Evolutionary conservation across 2,797 vertebrate genomes (phyloP), one percentile per base, ranked within the genome.

Genomic region (Mus spretus): DNA sequence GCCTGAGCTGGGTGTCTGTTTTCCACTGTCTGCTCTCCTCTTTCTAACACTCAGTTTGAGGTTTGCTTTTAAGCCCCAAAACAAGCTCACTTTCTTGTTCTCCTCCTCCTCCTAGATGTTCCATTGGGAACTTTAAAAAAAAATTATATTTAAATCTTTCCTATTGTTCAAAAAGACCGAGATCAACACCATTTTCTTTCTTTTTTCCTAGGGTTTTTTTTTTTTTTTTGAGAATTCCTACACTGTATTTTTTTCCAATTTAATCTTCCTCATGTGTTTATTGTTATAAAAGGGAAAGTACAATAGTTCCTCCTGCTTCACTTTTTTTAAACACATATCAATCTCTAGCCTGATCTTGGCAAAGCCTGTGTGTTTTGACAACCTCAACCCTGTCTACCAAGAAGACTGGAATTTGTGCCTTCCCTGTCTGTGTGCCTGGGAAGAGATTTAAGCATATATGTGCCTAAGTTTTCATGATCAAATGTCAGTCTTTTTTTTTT

Each of bases 271-370:
- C 6, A 44, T 8, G 40, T 6, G 37, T 90, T 77, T 72, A 47
- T 70, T 94, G 85, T 83, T 86, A 28, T 53, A 86, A 85, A 94
- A 63, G 72, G 31, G 24, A 47, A 70, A 81, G 19, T 84, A 78
- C 1, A 17, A 17, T 74, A 2, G 6, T 72, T 40, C 6, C 13
- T 77, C 14, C 28, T 53, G 44, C 44, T 57, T 80, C 15, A 53
- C 31, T 91, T 82, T 9, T 87, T 75, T 59, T 80, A 83, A 44
- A 53, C 2, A 6, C n/a, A 93, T 15, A 74, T 75, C 65, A 88
- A 53, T 50, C 79, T 34, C 34, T 80, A 40, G 19, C 11, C 28
- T 37, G 67, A 85, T 81, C 4, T 85, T 81, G 37, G 53, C 14
- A 61, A 96, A 67, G 11, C 13, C 63, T 40, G 34, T 74, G 24